phyloP scores from a whole-genome alignment of 2,797 vertebrate genomes.

The Limnodromus scolopaceus region DNA sequence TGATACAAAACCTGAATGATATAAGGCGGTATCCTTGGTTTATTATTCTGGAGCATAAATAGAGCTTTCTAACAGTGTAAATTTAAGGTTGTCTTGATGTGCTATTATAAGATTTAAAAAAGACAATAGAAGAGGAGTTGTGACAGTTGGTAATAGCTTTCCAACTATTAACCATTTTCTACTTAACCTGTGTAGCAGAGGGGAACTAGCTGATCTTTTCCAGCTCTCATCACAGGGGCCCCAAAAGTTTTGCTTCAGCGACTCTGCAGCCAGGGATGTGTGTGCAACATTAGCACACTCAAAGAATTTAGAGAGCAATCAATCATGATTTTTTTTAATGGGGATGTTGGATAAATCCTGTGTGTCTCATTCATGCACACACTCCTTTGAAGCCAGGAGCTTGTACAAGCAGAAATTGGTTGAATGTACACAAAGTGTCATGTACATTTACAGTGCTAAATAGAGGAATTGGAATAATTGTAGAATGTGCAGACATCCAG shows the following conservation, averaged over 20 bases:
- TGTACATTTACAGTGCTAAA: neutral
- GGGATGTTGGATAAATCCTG: neutral
- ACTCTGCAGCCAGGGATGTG: neutral
- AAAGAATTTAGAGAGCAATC: neutral
- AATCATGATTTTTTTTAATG: neutral
- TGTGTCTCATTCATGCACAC: neutral
- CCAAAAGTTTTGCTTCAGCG: neutral
- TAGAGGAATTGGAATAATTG: neutral
- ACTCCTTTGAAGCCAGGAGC: conserved; percentile 14
- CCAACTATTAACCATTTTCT: neutral
- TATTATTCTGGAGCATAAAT: neutral
- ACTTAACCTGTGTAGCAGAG: neutral
- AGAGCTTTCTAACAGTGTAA: neutral
- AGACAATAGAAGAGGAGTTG: neutral
- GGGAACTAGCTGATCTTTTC: neutral
- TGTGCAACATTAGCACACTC: neutral
- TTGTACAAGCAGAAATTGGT: neutral
- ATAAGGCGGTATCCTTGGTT: neutral
- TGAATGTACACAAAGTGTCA: neutral
- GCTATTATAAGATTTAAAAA: neutral
- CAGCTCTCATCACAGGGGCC: neutral
- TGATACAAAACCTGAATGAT: neutral
- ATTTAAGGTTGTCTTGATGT: neutral
- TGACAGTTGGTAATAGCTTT: neutral
- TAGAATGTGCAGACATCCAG: neutral